phyloP scores from a whole-genome alignment of 1,140 invertebrate species.

The Platyscapa corneri region DNA sequence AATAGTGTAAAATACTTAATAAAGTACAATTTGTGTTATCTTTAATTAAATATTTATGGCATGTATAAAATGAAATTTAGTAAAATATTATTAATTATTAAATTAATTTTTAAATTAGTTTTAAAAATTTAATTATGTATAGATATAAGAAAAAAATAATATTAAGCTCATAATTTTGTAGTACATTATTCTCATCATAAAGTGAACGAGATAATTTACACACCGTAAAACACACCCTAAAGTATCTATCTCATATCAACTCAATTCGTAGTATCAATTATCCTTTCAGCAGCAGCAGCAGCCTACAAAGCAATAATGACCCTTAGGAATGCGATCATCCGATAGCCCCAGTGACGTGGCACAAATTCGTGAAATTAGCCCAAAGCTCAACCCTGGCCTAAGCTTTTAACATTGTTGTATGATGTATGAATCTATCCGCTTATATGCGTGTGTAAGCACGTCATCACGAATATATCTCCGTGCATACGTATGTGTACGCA shows the following conservation, averaged over 20 bases:
- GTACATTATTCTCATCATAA: constrained; percentile 42
- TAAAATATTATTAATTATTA: neutral
- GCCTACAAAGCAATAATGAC: constrained; percentile 35
- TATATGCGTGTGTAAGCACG: neutral
- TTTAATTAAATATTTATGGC: neutral
- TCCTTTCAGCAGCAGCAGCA: constrained; percentile 42
- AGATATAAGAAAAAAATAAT: neutral
- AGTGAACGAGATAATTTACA: constrained; percentile 47
- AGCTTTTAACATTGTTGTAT: neutral
- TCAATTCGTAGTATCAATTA: constrained; percentile 45
- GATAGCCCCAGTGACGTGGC: constrained; percentile 20
- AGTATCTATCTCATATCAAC: constrained; percentile 8
- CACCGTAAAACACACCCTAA: constrained; percentile 20
- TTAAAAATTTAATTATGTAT: neutral
- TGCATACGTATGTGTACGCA: neutral
- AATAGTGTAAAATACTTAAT: neutral
- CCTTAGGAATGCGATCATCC: constrained; percentile 41
- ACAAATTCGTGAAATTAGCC: constrained; percentile 28
- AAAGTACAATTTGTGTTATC: neutral
- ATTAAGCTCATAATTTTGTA: neutral
- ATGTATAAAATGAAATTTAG: neutral
- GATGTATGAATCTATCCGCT: neutral
- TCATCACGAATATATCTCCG: neutral
- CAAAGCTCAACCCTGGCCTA: neutral
- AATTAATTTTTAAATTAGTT: neutral